Evolutionary conservation across 1,140 invertebrate species (phyloP).

Genomic region (Oncopodura yosiiana): DNA sequence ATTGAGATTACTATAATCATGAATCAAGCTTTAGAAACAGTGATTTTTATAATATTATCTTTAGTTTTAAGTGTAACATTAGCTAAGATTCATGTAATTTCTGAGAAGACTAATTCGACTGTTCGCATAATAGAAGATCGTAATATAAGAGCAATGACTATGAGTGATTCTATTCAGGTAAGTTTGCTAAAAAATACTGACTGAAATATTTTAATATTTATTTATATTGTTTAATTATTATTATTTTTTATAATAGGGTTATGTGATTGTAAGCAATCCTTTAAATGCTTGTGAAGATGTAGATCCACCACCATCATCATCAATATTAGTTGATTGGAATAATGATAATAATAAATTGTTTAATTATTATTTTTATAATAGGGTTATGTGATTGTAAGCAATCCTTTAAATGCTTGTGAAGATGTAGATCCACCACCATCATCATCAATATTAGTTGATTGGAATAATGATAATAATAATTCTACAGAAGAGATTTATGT

Average conservation of each 20-base stretch:
- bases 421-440: not conserved
- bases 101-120: constrained; percentile 17
- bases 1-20: no score
- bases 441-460: not conserved
- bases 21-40: not conserved
- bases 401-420: not conserved
- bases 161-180: constrained; percentile 18
- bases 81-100: constrained; percentile 13
- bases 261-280: constrained; percentile 5
- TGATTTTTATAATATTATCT: not conserved
- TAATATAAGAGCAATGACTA: constrained; percentile 12
- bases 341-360: no score
- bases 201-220: not conserved
- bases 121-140: constrained; percentile 13
- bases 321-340: no score
- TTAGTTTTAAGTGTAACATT: not conserved
- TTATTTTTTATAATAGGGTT: not conserved
- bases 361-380: not conserved
- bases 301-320: constrained; percentile 9
- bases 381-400: constrained; percentile 6
- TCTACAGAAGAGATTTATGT: no score
- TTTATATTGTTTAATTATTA: not conserved
- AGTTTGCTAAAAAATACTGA: not conserved
- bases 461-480: no score
- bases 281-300: constrained; percentile 4